Conservation (phyloP, 2,888 invertebrate genomes). For the Pilophorus perplexus region DNA sequence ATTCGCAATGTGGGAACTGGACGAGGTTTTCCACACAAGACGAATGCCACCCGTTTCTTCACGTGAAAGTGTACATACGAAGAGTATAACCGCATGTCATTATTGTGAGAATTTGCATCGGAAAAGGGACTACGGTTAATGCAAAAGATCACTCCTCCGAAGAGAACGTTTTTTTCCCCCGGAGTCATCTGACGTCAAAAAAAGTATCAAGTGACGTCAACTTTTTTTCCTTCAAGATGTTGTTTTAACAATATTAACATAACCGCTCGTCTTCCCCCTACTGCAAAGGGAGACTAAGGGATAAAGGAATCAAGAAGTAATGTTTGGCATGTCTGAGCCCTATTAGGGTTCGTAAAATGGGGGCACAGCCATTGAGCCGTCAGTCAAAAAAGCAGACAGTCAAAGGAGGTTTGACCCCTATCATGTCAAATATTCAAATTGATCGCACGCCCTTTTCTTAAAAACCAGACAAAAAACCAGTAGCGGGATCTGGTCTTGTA, state of each 20-base stretch:
- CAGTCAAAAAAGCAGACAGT: conserved; percentile 18
- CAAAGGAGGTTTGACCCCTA: conserved; percentile 32
- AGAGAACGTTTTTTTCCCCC: not conserved
- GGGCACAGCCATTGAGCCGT: conserved; percentile 34
- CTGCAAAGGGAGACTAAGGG: conserved; percentile 23
- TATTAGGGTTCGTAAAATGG: conserved; percentile 10
- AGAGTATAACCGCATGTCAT: not conserved
- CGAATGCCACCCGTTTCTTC: not conserved
- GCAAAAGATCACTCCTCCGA: conserved; percentile 24
- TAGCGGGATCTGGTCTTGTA: too few species aligned
- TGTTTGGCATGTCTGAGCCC: conserved; percentile 32
- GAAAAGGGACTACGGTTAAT: not conserved
- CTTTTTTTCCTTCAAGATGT: conserved; percentile 28
- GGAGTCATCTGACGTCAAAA: not conserved
- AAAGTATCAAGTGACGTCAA: conserved; percentile 13
- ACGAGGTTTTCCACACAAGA: not conserved
- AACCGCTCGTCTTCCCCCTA: conserved; percentile 5
- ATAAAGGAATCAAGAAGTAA: conserved; percentile 40
- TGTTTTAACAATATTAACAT: conserved; percentile 40
- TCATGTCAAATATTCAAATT: conserved; percentile 39
- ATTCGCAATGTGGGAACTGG: conserved; percentile 1
- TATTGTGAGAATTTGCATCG: conserved; percentile 7
- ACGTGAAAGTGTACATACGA: not conserved
- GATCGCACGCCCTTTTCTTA: conserved; percentile 34
- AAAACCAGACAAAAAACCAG: too few species aligned